Evolutionary conservation across 2,888 invertebrate species (phyloP), one percentile per base, ranked within the genome.

Genomic region (Elegia similella): DNA sequence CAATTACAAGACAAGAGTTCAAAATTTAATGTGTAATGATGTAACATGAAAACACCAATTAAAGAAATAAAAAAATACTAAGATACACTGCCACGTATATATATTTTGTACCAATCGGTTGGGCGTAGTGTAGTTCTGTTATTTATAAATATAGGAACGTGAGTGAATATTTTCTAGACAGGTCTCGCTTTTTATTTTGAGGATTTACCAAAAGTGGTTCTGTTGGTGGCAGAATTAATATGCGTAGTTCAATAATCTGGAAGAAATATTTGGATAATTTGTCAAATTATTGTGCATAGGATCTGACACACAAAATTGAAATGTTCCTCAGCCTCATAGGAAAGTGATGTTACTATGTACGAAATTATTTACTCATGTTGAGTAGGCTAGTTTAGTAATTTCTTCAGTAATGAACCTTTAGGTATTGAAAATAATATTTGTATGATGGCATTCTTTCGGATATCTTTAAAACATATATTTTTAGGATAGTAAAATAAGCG

Each of bases 311-410:
- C n/a, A n/a, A n/a, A n/a, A n/a, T n/a, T n/a, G n/a, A n/a, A n/a
- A n/a, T n/a, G n/a, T n/a, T n/a, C n/a, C n/a, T n/a, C n/a, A n/a
- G 23, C 23, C 2, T 23, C 23, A 23, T 23, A 23, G 2, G 34
- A 6, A 17, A 17, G 50, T 17, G 15, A 30, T 34, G 34, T 16
- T 17, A 34, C 50, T 34, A 1, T 12, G 12, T 50, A 34, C 16
- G 32, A 17, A 50, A 17, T 16, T 34, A 50, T 50, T 50, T 50
- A 50, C 50, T 50, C 34, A 34, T 50, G 50, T 50, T 16, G 16
- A 0, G 57, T 67, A 68, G 71, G 73, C 17, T 75, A 76, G 68
- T 56, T 30, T 76, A 75, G 70, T 61, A 30, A 59, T 62, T 53
- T 17, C 16, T 38, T 54, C 60, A 57, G 56, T 56, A 56, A 29